Percentiles rank a stretch among this genome's conserved stretches.
Conservation (phyloP, 2,113 vertebrate genomes). For the Gobiocypris rarus region DNA sequence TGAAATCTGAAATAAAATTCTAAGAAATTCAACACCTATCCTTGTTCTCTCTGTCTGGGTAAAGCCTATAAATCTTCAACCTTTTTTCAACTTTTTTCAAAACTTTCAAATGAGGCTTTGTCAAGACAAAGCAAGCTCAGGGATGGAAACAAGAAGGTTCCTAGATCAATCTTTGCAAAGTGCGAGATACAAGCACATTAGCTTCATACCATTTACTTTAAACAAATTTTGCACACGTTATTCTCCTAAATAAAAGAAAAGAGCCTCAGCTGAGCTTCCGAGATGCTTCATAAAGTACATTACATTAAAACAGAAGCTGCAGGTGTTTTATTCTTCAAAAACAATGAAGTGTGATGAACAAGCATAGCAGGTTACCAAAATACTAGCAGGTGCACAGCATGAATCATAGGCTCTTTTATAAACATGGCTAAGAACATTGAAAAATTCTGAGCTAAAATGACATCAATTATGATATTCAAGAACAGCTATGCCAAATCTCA, state of each 20-base stretch:
- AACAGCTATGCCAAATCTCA: neutral
- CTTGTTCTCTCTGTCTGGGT: neutral
- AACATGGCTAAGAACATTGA: slow-evolving; percentile 13
- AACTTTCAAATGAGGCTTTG: neutral
- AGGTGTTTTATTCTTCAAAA: slow-evolving; percentile 12
- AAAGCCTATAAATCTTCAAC: neutral
- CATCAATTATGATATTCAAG: slow-evolving; percentile 19
- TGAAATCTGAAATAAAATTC: neutral
- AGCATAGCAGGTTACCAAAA: slow-evolving; percentile 30
- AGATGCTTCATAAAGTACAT: neutral
- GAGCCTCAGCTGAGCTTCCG: neutral
- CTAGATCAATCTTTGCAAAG: neutral
- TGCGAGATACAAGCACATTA: neutral
- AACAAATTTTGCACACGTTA: neutral
- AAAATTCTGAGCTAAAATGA: neutral
- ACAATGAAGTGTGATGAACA: slow-evolving; percentile 28
- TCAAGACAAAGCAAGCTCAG: neutral
- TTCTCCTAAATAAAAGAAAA: slow-evolving; percentile 3
- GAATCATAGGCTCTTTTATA: slow-evolving; percentile 24
- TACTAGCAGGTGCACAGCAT: slow-evolving; percentile 35
- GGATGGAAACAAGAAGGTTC: neutral
- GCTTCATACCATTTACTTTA: neutral
- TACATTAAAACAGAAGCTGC: slow-evolving; percentile 28
- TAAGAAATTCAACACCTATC: too few relatives aligned
- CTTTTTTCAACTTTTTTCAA: neutral